Evolutionary conservation across 2,113 vertebrate genomes (phyloP), one percentile per base, ranked within the genome.

Genomic region (Oreotragus oreotragus): DNA sequence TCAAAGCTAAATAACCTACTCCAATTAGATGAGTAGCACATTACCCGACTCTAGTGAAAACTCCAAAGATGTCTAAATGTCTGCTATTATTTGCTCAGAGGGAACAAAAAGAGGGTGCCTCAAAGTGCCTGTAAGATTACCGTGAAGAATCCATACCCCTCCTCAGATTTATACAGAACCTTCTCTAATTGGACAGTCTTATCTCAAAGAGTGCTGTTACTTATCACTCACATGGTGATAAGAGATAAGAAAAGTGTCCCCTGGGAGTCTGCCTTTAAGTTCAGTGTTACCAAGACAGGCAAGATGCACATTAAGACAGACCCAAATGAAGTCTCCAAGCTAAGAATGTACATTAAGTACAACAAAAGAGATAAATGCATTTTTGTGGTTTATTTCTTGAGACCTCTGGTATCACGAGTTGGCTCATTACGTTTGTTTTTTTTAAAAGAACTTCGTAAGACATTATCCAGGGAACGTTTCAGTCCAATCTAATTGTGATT

Each of bases 391-490:
- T 84, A 58, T 47, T 96, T 96, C 88, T 91, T 85, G 91, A 96
- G 96, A 86, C 62, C 76, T 91, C 96, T 89, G 66, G 77, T 55
- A 91, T 88, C 86, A 88, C 23, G 17, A 92, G 57, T 84, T 97
- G 94, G 91, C 94, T 89, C 70, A 49, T 91, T 91, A 86, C 15
- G 23, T 57, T 81, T 92, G 62, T 86, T 81, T 47, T 47, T 70
- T 70, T 92, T 57, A 11, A 84, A 90, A 43, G 57, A 97, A 95
- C 33, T 45, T 83, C 36, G 1, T 66, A 76, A 98, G 91, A 98
- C 83, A 84, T 92, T 97, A 94, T 93, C 96, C 96, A 98, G 95
- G 96, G 92, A 96, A 73, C 57, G 89, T 97, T 97, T 97, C 77
- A 96, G 95, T 76, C 92, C 97, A 86, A 79, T 95, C 92, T 91